phyloP scores from a whole-genome alignment of 2,797 vertebrate species.

The Xenopus petersii region DNA sequence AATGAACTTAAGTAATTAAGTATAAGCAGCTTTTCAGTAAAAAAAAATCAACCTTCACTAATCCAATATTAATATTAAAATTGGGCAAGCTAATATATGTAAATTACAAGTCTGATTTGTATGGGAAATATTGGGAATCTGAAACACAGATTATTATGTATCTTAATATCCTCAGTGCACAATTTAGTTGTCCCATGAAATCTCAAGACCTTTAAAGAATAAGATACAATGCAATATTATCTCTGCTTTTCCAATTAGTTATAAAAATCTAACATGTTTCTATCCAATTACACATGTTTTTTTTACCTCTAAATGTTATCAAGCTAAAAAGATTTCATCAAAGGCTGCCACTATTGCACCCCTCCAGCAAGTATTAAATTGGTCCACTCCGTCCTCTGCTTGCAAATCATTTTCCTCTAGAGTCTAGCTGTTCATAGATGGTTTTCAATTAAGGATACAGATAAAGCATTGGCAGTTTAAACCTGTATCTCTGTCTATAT shows the following conservation, averaged over 20 bases:
- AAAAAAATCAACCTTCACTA: background rate
- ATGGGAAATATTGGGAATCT: constrained; percentile 37
- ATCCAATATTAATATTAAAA: background rate
- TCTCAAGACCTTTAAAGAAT: constrained; percentile 51
- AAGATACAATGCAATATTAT: constrained; percentile 54
- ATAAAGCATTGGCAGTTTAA: constrained; percentile 55
- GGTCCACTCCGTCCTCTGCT: constrained; percentile 90
- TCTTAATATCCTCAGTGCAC: constrained; percentile 47
- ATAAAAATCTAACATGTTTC: constrained; percentile 64
- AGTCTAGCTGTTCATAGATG: constrained; percentile 78
- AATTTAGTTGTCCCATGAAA: constrained; percentile 50
- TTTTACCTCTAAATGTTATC: constrained; percentile 84
- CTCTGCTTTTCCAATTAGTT: constrained; percentile 61
- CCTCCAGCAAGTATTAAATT: constrained; percentile 96
- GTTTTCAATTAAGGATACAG: constrained; percentile 84
- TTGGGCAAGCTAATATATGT: constrained; percentile 15
- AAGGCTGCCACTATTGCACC: constrained; percentile 85
- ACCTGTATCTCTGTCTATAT: constrained; percentile 30
- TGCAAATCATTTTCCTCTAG: constrained; percentile 89
- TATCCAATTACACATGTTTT: constrained; percentile 78
- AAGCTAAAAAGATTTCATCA: constrained; percentile 95
- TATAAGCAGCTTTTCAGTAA: constrained; percentile 38
- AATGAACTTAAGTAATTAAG: constrained; percentile 5
- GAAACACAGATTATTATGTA: constrained; percentile 29
- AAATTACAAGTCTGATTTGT: constrained; percentile 32